phyloP scores from a whole-genome alignment of 2,797 vertebrate genomes.

The Meda fulgida region DNA sequence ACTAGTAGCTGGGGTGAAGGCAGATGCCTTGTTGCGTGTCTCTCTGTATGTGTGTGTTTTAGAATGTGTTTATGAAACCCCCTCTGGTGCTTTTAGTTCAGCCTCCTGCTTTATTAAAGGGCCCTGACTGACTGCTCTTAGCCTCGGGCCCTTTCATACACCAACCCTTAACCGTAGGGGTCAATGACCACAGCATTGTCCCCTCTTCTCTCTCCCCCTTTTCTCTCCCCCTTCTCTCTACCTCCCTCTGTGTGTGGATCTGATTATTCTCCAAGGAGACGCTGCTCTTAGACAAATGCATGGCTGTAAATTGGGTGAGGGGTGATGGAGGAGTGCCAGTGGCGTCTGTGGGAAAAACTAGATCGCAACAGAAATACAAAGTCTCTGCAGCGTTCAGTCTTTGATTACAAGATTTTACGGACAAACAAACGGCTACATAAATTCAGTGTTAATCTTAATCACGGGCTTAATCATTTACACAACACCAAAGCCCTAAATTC shows the following conservation, averaged over 20 bases:
- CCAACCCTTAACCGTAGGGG: constrained; percentile 73
- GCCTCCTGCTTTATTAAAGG: constrained; percentile 70
- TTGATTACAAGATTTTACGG: constrained; percentile 56
- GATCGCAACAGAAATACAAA: constrained; percentile 47
- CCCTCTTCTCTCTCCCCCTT: constrained; percentile 59
- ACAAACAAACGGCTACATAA: constrained; percentile 54
- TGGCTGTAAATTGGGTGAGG: constrained; percentile 80
- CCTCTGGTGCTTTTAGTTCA: constrained; percentile 57
- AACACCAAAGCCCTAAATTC: constrained; percentile 43
- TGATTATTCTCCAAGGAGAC: constrained; percentile 86
- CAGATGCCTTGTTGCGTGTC: constrained; percentile 66
- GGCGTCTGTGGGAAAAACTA: constrained; percentile 63
- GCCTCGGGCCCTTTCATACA: constrained; percentile 73
- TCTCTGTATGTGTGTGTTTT: constrained; percentile 74
- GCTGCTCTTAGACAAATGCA: constrained; percentile 77
- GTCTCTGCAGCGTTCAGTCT: constrained; percentile 24
- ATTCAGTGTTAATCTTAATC: constrained; percentile 54
- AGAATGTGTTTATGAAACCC: constrained; percentile 68
- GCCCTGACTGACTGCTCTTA: constrained; percentile 73
- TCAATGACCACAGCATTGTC: constrained; percentile 75
- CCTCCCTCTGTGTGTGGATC: constrained; percentile 78
- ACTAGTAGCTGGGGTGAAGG: constrained; percentile 67
- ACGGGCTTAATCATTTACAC: constrained; percentile 59
- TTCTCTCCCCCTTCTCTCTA: constrained; percentile 54
- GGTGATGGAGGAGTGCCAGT: constrained; percentile 68